phyloP scores from a whole-genome alignment of 92 coral and sea anemone genomes.

The Metridium senile region DNA sequence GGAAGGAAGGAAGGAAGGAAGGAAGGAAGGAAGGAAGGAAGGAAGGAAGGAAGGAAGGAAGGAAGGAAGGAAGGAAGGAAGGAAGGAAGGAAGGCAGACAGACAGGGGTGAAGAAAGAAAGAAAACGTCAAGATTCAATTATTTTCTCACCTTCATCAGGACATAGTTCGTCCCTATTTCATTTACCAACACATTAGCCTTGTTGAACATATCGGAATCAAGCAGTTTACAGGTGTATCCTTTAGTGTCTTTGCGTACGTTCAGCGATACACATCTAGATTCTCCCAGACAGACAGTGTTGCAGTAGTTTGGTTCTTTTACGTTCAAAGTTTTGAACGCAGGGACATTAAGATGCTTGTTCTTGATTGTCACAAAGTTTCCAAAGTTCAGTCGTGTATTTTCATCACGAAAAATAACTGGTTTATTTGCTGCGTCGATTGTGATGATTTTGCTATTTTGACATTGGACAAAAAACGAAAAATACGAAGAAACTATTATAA shows the following conservation, averaged over 20 bases:
- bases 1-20: background rate
- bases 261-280: background rate
- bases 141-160: background rate
- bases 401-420: background rate
- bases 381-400: background rate
- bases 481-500: background rate
- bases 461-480: background rate
- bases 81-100: no score
- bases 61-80: no score
- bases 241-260: background rate
- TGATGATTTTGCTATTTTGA: background rate
- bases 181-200: background rate
- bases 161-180: background rate
- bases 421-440: background rate
- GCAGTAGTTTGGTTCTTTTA: background rate
- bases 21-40: background rate
- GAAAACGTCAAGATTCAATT: no score
- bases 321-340: background rate
- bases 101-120: no score
- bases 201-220: background rate
- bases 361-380: background rate
- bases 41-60: background rate
- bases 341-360: background rate
- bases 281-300: background rate
- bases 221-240: background rate